These are phyloP conservation scores for Philhelius pedissequus DNA, from an alignment of 2,888 invertebrate species.

Conservation along the genomic window DNA sequence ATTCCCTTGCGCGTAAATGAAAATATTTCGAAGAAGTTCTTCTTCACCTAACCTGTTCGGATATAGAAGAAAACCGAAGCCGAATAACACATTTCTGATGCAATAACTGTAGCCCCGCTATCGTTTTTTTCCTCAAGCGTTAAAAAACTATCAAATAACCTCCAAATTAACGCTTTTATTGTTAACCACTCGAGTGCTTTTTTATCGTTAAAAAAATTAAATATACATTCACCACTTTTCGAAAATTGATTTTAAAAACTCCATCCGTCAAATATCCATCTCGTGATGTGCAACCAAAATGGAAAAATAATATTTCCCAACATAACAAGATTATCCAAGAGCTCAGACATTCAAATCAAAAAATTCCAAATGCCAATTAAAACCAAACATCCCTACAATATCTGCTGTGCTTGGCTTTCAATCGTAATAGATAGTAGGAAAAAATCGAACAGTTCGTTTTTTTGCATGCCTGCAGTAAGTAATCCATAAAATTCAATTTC, in stretches of 20 bases:
- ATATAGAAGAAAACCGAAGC: too few species aligned
- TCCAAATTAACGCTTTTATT: too few species aligned
- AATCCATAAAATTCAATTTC: constrained; percentile 35
- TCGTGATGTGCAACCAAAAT: background rate
- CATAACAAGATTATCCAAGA: background rate
- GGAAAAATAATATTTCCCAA: constrained; percentile 13
- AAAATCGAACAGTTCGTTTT: background rate
- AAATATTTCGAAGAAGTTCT: too few species aligned
- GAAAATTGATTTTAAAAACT: background rate
- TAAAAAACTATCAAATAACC: too few species aligned
- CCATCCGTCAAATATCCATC: background rate
- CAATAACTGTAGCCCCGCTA: too few species aligned
- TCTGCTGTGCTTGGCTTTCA: background rate
- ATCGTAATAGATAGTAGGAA: background rate
- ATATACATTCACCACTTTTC: background rate
- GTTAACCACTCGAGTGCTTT: too few species aligned
- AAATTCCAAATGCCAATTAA: constrained; percentile 34
- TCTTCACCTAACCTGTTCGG: too few species aligned
- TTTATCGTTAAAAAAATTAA: too few species aligned
- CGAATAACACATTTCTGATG: too few species aligned
- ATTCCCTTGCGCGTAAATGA: too few species aligned
- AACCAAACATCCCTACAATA: constrained; percentile 14
- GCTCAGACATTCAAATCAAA: background rate
- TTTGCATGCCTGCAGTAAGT: background rate
- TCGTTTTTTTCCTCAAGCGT: too few species aligned